Conservation (phyloP, 2,797 vertebrate species). For the Sphaeramia orbicularis region DNA sequence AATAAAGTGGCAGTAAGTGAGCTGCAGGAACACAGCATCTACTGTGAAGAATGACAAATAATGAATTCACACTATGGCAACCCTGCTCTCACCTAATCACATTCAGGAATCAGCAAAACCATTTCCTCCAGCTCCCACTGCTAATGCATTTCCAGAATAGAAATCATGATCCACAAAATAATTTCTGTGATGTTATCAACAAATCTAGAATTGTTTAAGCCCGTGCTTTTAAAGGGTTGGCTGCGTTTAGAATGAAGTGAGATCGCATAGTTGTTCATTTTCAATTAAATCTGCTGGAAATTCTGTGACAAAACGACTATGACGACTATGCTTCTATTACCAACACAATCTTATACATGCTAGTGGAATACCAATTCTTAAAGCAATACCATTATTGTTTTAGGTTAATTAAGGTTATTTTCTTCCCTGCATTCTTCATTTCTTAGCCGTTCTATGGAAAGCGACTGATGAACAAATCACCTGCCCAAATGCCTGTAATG, state of each 20-base stretch:
- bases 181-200: conserved; percentile 68
- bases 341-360: neutral
- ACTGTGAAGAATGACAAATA: conserved; percentile 69
- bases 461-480: conserved; percentile 57
- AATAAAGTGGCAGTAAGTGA: conserved; percentile 31
- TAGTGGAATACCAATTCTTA: conserved; percentile 28
- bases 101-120: conserved; percentile 71
- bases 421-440: conserved; percentile 28
- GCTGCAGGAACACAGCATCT: conserved; percentile 38
- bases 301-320: conserved; percentile 20
- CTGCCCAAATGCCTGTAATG: conserved; percentile 56
- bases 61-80: conserved; percentile 67
- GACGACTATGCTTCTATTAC: conserved; percentile 22
- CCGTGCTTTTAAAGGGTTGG: conserved; percentile 9
- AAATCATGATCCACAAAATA: conserved; percentile 75
- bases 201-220: conserved; percentile 47
- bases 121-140: conserved; percentile 60
- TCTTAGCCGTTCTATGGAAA: conserved; percentile 39
- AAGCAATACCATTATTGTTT: conserved; percentile 13
- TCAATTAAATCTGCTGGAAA: conserved; percentile 55
- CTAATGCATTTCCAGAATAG: conserved; percentile 63
- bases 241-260: conserved; percentile 26
- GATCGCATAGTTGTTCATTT: conserved; percentile 47
- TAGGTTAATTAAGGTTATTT: conserved; percentile 50
- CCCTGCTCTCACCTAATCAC: conserved; percentile 68